These are phyloP conservation scores for Sarcophaga rosellei DNA, from an alignment of 2,888 invertebrate species.

Conservation along the genomic window DNA sequence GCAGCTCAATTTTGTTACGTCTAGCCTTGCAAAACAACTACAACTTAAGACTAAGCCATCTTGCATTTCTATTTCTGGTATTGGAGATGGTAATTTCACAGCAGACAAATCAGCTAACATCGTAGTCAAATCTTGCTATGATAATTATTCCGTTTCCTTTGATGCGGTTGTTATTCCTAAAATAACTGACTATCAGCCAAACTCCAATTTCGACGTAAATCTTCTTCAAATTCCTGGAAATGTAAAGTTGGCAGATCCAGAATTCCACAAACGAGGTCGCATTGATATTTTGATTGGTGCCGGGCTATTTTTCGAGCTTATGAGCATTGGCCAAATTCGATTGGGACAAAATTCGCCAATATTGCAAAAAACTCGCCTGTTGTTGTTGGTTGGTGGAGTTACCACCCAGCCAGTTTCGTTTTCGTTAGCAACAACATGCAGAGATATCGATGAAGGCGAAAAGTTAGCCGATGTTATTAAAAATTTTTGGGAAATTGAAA, in stretches of 20 bases:
- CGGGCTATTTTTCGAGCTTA: conserved; percentile 66
- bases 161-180: conserved; percentile 62
- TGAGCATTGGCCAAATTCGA: conserved; percentile 65
- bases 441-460: neutral
- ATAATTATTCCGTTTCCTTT: conserved; percentile 35
- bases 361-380: conserved; percentile 67
- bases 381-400: conserved; percentile 58
- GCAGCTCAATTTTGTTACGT: conserved; percentile 41
- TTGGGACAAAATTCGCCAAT: conserved; percentile 56
- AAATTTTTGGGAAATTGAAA: conserved; percentile 61
- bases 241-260: conserved; percentile 64
- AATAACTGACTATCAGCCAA: conserved; percentile 68
- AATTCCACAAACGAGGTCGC: conserved; percentile 56
- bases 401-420: neutral
- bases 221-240: conserved; percentile 63
- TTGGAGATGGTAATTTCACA: conserved; percentile 57
- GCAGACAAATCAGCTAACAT: conserved; percentile 42
- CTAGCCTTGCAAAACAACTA: conserved; percentile 41
- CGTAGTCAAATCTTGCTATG: conserved; percentile 5
- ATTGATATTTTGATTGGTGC: conserved; percentile 67
- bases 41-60: conserved; percentile 31
- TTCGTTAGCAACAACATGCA: neutral
- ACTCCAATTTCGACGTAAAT: conserved; percentile 40
- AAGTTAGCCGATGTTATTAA: conserved; percentile 34
- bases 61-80: conserved; percentile 41